A percentile compares a stretch with the other conserved stretches of the same genome.
Evolutionary conservation across 2,888 invertebrate species (phyloP).

Genomic region (Syrista parreyssii): DNA sequence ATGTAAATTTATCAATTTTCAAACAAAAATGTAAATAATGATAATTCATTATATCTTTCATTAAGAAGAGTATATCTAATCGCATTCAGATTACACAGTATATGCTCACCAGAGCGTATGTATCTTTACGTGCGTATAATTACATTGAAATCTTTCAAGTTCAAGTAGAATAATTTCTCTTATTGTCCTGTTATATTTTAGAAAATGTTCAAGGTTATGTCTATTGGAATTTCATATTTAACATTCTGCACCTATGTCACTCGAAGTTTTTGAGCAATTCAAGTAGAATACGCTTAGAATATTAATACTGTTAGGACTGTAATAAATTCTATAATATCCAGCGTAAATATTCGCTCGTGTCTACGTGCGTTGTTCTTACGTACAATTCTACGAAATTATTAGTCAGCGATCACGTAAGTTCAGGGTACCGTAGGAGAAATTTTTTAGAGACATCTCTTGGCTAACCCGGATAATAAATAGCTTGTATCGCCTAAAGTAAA

Average conservation of each 20-base stretch:
- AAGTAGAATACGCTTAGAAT: not conserved
- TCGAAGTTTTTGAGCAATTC: not conserved
- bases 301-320: not conserved
- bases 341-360: not conserved
- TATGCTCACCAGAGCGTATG: not conserved
- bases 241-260: not conserved
- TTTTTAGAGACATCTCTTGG: not conserved
- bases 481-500: not conserved
- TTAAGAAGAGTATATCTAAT: not conserved
- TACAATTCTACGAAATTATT: not conserved
- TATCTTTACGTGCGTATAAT: not conserved
- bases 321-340: not conserved
- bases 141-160: not conserved
- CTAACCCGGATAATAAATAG: not conserved
- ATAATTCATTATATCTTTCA: not conserved
- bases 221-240: not conserved
- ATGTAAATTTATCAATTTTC: not conserved
- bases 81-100: not conserved
- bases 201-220: not conserved
- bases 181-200: not conserved
- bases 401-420: not conserved
- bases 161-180: not conserved
- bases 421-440: not conserved
- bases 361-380: not conserved
- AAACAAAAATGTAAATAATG: not conserved